phyloP scores from a whole-genome alignment of 2,113 vertebrate species.

The Leucoraja erinaceus region DNA sequence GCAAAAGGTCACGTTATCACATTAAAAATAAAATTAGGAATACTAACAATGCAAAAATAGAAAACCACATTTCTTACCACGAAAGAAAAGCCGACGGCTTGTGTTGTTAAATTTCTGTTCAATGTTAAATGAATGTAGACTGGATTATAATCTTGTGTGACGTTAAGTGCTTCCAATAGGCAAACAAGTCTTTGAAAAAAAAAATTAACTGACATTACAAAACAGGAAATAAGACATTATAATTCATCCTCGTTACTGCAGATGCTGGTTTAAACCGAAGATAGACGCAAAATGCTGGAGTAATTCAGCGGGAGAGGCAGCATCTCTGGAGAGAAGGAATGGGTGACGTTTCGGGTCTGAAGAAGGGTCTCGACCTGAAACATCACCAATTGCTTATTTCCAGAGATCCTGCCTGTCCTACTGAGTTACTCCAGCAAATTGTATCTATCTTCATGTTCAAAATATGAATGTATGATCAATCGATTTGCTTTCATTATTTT shows the following conservation, averaged over 20 bases:
- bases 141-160: conserved; percentile 57
- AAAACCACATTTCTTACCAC: conserved; percentile 68
- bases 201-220: conserved; percentile 38
- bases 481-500: background rate
- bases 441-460: too few species aligned
- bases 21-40: conserved; percentile 33
- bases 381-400: too few species aligned
- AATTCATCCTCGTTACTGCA: background rate
- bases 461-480: background rate
- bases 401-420: too few species aligned
- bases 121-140: conserved; percentile 63
- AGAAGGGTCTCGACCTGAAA: too few species aligned
- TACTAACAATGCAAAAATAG: background rate
- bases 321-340: too few species aligned
- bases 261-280: too few species aligned
- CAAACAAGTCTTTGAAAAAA: conserved; percentile 73
- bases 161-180: conserved; percentile 61
- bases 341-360: too few species aligned
- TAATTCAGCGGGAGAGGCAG: too few species aligned
- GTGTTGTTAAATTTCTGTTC: conserved; percentile 60
- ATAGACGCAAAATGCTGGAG: too few species aligned
- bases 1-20: conserved; percentile 28
- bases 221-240: background rate
- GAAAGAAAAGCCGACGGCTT: conserved; percentile 69
- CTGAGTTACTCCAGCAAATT: too few species aligned